A percentile compares a stretch with the other conserved stretches of the same genome.
Evolutionary conservation across 2,888 invertebrate species (phyloP).

Genomic region (Yponomeuta plumbellus): DNA sequence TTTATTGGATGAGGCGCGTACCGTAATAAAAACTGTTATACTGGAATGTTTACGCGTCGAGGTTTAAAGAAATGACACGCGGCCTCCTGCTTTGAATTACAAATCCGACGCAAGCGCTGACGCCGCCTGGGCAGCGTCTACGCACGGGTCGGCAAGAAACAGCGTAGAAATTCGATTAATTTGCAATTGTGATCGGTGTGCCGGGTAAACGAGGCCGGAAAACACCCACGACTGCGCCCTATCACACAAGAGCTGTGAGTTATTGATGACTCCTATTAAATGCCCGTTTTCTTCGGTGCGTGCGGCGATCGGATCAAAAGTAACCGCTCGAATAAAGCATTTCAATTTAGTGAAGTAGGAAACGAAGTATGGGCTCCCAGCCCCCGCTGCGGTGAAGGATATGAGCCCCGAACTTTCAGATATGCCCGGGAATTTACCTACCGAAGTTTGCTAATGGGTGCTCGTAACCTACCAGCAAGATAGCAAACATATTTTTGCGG

Average conservation of each 20-base stretch:
- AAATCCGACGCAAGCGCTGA: slow-evolving; percentile 36
- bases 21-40: slow-evolving; percentile 36
- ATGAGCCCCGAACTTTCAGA: slow-evolving; percentile 37
- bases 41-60: slow-evolving; percentile 28
- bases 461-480: slow-evolving; percentile 17
- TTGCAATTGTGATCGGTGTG: slow-evolving; percentile 70
- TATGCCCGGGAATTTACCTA: slow-evolving; percentile 34
- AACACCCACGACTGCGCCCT: slow-evolving; percentile 47
- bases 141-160: slow-evolving; percentile 40
- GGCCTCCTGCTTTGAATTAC: slow-evolving; percentile 54
- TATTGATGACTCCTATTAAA: slow-evolving; percentile 76
- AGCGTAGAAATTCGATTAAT: slow-evolving; percentile 68
- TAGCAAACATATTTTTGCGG: slow-evolving; percentile 12
- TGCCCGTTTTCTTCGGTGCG: slow-evolving; percentile 61
- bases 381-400: slow-evolving; percentile 46
- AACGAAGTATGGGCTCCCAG: slow-evolving; percentile 54
- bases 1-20: slow-evolving; percentile 30
- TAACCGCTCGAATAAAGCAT: slow-evolving; percentile 66
- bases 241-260: slow-evolving; percentile 30
- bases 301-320: slow-evolving; percentile 40
- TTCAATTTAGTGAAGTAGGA: slow-evolving; percentile 63
- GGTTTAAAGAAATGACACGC: slow-evolving; percentile 47
- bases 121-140: background rate
- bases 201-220: slow-evolving; percentile 48
- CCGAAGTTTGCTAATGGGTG: slow-evolving; percentile 33